Percentiles rank a stretch among this genome's conserved stretches.
These are phyloP conservation scores for Zosterops pallidus DNA, from an alignment of 2,113 vertebrate genomes.

Conservation along the genomic window DNA sequence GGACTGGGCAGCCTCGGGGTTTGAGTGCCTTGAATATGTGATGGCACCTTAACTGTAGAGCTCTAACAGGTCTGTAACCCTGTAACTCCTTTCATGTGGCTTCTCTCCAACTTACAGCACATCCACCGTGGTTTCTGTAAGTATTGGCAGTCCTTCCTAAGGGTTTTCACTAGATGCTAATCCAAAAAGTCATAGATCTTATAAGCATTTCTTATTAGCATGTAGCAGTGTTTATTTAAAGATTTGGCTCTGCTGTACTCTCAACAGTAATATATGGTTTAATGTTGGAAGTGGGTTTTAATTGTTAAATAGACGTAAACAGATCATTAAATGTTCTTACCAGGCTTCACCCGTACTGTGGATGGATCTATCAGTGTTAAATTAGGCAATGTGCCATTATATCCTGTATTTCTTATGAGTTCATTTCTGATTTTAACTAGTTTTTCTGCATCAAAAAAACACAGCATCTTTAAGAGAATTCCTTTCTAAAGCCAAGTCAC, in stretches of 20 bases:
- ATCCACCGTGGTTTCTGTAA: background rate
- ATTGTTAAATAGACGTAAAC: background rate
- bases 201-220: background rate
- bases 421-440: background rate
- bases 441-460: background rate
- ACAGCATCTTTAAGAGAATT: background rate
- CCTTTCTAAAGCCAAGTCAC: background rate
- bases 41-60: background rate
- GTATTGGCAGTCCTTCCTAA: background rate
- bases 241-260: background rate
- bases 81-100: background rate
- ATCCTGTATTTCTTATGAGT: background rate
- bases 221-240: background rate
- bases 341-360: background rate
- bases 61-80: background rate
- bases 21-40: background rate
- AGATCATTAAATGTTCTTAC: background rate
- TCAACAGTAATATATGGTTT: background rate
- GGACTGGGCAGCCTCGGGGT: background rate
- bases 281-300: background rate
- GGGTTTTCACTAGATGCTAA: background rate
- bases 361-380: background rate
- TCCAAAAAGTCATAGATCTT: background rate
- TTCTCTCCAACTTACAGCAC: background rate
- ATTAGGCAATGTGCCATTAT: background rate